These are phyloP conservation scores for Triplophysa bombifrons DNA, from an alignment of 2,797 vertebrate genomes.

Conservation along the genomic window DNA sequence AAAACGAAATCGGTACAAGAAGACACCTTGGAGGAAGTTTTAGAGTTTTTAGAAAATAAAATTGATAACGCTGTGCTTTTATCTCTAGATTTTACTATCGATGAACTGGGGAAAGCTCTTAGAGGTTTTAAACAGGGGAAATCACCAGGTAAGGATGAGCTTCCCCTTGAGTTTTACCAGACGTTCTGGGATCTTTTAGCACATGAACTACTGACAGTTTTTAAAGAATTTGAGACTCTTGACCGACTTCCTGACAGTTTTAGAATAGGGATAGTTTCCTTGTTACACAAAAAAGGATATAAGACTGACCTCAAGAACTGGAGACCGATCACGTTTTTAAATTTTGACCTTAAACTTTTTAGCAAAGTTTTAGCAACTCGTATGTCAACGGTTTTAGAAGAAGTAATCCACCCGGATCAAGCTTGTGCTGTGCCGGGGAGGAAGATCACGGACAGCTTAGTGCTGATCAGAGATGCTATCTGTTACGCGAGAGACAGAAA, in stretches of 20 bases:
- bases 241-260: slow-evolving; percentile 38
- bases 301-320: slow-evolving; percentile 32
- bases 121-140: slow-evolving; percentile 18
- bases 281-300: slow-evolving; percentile 23
- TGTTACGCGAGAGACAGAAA: slow-evolving; percentile 58
- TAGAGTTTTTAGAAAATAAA: not conserved
- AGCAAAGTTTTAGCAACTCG: slow-evolving; percentile 5
- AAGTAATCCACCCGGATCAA: slow-evolving; percentile 58
- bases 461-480: slow-evolving; percentile 56
- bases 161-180: slow-evolving; percentile 40
- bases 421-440: slow-evolving; percentile 47
- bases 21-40: not conserved
- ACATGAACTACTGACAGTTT: slow-evolving; percentile 25
- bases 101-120: slow-evolving; percentile 21
- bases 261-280: slow-evolving; percentile 41
- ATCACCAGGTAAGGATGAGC: slow-evolving; percentile 33
- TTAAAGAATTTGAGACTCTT: slow-evolving; percentile 11
- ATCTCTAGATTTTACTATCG: slow-evolving; percentile 30
- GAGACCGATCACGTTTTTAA: slow-evolving; percentile 43
- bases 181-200: slow-evolving; percentile 54
- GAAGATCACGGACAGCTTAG: slow-evolving; percentile 55
- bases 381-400: slow-evolving; percentile 13
- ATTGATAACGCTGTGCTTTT: not conserved
- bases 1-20: not conserved
- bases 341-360: slow-evolving; percentile 51